Percentiles rank a stretch among this genome's conserved stretches.
phyloP scores from a whole-genome alignment of 2,113 vertebrate species.

The Thunnus thynnus region DNA sequence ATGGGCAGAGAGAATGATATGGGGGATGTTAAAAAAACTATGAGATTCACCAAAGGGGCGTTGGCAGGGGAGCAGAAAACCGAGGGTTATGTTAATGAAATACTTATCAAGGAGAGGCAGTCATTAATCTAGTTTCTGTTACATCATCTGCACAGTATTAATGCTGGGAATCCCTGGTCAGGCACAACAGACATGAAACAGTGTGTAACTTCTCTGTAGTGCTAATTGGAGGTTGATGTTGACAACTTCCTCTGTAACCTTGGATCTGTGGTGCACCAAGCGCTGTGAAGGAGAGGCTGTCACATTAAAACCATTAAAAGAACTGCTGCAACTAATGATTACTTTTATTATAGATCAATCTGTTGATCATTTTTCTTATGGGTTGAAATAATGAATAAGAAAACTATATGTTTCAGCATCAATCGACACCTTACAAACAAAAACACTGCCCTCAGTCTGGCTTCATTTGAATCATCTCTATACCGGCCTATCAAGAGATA shows the following conservation, averaged over 20 bases:
- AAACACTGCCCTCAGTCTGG: not conserved
- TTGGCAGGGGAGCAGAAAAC: conserved; percentile 36
- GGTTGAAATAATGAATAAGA: not conserved
- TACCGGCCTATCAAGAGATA: not conserved
- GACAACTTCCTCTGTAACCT: conserved; percentile 59
- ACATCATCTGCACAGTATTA: conserved; percentile 48
- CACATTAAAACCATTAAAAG: conserved; percentile 22
- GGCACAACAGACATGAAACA: conserved; percentile 29
- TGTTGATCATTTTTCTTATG: conserved; percentile 2
- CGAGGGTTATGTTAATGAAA: conserved; percentile 39
- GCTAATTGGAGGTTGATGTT: conserved; percentile 58
- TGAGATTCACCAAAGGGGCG: not conserved
- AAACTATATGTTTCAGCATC: too few species aligned
- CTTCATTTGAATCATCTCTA: not conserved
- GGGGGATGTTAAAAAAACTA: conserved; percentile 29
- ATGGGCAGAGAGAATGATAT: conserved; percentile 25
- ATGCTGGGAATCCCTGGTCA: conserved; percentile 37
- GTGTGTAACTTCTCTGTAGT: conserved; percentile 17
- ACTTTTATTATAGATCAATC: conserved; percentile 1
- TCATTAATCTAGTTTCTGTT: conserved; percentile 55
- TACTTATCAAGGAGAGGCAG: conserved; percentile 33
- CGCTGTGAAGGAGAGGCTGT: conserved; percentile 14
- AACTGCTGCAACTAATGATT: not conserved
- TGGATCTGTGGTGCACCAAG: conserved; percentile 24
- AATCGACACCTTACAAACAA: too few species aligned